Evolutionary conservation across 1,140 invertebrate species (phyloP).

Genomic region (Listronotus oregonensis): DNA sequence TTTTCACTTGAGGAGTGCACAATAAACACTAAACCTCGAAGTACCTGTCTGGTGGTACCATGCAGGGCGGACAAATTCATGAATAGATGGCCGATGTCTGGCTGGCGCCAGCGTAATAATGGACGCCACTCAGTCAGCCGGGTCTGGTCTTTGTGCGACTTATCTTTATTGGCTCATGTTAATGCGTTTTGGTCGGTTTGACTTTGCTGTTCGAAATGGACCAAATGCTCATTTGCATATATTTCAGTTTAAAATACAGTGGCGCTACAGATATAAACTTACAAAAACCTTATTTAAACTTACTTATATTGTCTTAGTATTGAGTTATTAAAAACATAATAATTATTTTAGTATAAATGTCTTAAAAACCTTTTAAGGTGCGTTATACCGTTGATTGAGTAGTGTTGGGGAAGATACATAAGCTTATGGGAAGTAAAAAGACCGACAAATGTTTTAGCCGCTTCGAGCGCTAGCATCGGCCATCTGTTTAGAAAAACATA

Average conservation of each 20-base stretch:
- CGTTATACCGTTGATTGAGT: no score
- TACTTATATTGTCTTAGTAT: no score
- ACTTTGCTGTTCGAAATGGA: constrained; percentile 23
- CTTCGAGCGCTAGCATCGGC: no score
- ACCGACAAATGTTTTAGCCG: no score
- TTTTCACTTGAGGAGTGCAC: constrained; percentile 24
- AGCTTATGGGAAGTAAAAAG: no score
- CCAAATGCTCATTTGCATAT: constrained; percentile 13
- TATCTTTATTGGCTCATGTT: constrained; percentile 38
- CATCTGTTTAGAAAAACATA: no score
- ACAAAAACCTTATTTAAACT: neutral
- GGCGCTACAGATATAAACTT: neutral
- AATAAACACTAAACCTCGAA: constrained; percentile 30
- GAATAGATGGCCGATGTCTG: constrained; percentile 31
- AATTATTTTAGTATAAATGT: no score
- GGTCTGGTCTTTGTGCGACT: constrained; percentile 27
- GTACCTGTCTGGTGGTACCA: constrained; percentile 32
- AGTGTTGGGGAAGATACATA: no score
- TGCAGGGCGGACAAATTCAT: constrained; percentile 30
- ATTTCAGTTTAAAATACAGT: no score
- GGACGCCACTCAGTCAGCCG: constrained; percentile 22
- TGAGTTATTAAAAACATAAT: no score
- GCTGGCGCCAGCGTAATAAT: constrained; percentile 34
- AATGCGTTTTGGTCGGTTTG: constrained; percentile 22
- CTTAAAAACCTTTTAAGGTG: no score